Evolutionary conservation across 92 coral and sea anemone species (phyloP).

Genomic region (Epizoanthus rinbou): DNA sequence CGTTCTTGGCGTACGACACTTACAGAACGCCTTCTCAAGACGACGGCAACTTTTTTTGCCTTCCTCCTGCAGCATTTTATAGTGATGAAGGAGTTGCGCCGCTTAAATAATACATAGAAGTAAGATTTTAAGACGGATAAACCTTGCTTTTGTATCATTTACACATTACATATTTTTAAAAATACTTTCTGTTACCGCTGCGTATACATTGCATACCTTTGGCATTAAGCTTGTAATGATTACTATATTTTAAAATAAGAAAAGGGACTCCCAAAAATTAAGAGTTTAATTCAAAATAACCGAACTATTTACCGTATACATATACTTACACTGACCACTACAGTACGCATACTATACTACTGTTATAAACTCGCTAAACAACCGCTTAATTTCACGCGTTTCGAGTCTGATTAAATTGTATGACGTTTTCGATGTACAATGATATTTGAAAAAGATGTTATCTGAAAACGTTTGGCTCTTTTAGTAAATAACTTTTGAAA

Average conservation of each 20-base stretch:
- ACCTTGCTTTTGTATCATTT: too few relatives aligned
- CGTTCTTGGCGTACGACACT: neutral
- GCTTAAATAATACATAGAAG: neutral
- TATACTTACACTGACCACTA: neutral
- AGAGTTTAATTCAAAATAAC: slow-evolving; percentile 6
- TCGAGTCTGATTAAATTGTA: too few relatives aligned
- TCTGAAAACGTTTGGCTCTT: too few relatives aligned
- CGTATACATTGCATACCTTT: neutral
- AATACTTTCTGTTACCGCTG: too few relatives aligned
- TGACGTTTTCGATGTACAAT: too few relatives aligned
- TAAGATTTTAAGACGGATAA: too few relatives aligned
- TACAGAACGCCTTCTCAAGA: neutral
- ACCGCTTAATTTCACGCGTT: too few relatives aligned
- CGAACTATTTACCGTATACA: neutral
- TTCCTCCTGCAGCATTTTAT: neutral
- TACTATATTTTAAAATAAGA: too few relatives aligned
- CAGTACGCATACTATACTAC: neutral
- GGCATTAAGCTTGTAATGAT: neutral
- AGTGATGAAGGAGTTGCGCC: neutral
- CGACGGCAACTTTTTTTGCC: neutral
- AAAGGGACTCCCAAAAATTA: neutral
- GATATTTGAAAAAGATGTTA: too few relatives aligned
- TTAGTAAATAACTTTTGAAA: too few relatives aligned
- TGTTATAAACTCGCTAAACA: neutral
- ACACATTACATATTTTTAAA: too few relatives aligned